These are phyloP conservation scores for Danio tinwini DNA, from an alignment of 2,797 vertebrate species.

Conservation along the genomic window DNA sequence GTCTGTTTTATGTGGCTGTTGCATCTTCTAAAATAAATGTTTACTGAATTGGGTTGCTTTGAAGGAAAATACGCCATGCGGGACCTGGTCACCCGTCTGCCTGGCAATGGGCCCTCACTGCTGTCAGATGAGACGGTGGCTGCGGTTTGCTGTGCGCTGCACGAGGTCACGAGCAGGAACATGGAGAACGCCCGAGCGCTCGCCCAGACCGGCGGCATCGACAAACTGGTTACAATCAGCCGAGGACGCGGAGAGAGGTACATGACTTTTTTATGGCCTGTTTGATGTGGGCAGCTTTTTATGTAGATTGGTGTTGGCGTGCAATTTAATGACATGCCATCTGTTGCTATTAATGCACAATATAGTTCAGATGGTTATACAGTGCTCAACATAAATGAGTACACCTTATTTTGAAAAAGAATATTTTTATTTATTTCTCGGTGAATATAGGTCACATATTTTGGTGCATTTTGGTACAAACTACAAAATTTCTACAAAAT, in stretches of 20 bases:
- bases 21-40: constrained; percentile 11
- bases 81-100: constrained; percentile 93
- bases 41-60: not conserved
- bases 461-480: too few relatives aligned
- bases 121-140: constrained; percentile 94
- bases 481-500: too few relatives aligned
- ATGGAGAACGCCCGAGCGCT: constrained; percentile 98
- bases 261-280: constrained; percentile 47
- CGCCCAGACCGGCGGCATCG: constrained; percentile 92
- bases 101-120: constrained; percentile 81
- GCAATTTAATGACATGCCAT: not conserved
- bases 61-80: constrained; percentile 97
- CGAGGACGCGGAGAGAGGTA: constrained; percentile 95
- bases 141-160: constrained; percentile 94
- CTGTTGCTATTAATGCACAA: not conserved
- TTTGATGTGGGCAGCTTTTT: not conserved
- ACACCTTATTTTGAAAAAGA: too few relatives aligned
- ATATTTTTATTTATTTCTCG: too few relatives aligned
- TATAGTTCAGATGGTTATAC: not conserved
- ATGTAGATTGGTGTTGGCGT: not conserved
- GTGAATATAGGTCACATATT: too few relatives aligned
- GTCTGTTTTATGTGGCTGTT: not conserved
- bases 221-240: constrained; percentile 97
- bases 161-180: constrained; percentile 97
- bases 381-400: too few relatives aligned